Evolutionary conservation across 2,113 vertebrate species (phyloP).

Genomic region (Chauna torquata): DNA sequence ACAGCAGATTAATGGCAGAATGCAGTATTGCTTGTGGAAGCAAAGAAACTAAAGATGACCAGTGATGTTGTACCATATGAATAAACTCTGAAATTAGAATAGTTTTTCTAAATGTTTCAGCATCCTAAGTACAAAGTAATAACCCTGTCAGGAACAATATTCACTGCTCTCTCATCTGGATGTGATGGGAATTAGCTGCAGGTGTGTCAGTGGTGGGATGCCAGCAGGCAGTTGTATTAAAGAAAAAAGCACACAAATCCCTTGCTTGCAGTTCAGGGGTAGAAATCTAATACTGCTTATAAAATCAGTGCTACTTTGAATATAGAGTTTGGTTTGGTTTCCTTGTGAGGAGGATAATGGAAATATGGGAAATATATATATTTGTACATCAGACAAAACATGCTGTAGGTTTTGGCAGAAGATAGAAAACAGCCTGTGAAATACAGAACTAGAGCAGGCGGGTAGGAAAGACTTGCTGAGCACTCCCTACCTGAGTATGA

Average conservation of each 20-base stretch:
- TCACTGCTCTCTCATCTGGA: neutral
- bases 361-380: neutral
- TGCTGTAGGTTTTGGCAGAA: neutral
- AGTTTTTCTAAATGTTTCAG: constrained; percentile 33
- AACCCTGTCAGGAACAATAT: constrained; percentile 42
- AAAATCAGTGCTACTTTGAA: neutral
- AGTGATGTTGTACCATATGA: neutral
- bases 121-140: constrained; percentile 39
- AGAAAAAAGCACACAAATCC: constrained; percentile 21
- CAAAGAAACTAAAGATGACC: neutral
- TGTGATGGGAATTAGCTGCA: neutral
- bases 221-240: neutral
- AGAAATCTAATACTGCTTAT: neutral
- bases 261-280: neutral
- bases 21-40: neutral
- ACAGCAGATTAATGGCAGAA: neutral
- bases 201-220: neutral
- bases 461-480: neutral
- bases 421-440: neutral
- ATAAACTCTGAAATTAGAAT: constrained; percentile 8
- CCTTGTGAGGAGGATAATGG: neutral
- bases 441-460: neutral
- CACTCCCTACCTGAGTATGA: neutral
- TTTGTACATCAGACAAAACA: neutral
- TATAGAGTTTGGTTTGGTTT: neutral